These are phyloP conservation scores for Azorinus chamasolen DNA, from an alignment of 2,888 invertebrate genomes.

Conservation along the genomic window DNA sequence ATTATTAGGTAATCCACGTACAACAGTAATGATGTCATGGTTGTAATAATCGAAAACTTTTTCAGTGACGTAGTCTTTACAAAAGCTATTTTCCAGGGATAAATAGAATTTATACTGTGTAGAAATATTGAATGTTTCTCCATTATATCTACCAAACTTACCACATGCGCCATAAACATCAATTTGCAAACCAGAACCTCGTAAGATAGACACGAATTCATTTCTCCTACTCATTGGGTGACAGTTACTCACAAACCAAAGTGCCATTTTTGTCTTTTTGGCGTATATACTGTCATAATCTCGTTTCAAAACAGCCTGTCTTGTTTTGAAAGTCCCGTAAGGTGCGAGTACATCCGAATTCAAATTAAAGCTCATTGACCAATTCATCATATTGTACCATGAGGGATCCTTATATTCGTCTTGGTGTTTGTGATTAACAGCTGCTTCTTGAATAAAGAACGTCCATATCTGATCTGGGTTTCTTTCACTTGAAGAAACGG, in stretches of 20 bases:
- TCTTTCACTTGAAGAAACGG: too few relatives aligned
- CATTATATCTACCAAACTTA: too few relatives aligned
- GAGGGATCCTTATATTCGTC: neutral
- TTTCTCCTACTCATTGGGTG: neutral
- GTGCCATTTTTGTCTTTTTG: slow-evolving; percentile 15
- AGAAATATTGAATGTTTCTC: slow-evolving; percentile 52
- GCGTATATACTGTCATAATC: slow-evolving; percentile 19
- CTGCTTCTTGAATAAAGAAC: too few relatives aligned
- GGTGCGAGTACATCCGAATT: slow-evolving; percentile 25
- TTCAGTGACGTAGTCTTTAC: slow-evolving; percentile 65
- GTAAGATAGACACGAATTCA: neutral
- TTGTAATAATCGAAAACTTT: slow-evolving; percentile 55
- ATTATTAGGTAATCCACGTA: slow-evolving; percentile 51
- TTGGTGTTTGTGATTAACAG: too few relatives aligned
- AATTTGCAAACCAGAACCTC: neutral
- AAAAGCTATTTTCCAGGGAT: slow-evolving; percentile 67
- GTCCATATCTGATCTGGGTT: too few relatives aligned
- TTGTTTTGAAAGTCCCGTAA: neutral
- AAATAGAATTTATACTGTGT: too few relatives aligned
- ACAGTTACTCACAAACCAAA: slow-evolving; percentile 31
- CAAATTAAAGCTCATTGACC: slow-evolving; percentile 15
- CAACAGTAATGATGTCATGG: slow-evolving; percentile 46
- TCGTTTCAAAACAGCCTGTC: neutral
- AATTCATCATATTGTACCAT: slow-evolving; percentile 9
- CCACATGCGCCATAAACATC: slow-evolving; percentile 7